Conservation (phyloP, 2,113 vertebrate species). For the Periophthalmus modestus region DNA sequence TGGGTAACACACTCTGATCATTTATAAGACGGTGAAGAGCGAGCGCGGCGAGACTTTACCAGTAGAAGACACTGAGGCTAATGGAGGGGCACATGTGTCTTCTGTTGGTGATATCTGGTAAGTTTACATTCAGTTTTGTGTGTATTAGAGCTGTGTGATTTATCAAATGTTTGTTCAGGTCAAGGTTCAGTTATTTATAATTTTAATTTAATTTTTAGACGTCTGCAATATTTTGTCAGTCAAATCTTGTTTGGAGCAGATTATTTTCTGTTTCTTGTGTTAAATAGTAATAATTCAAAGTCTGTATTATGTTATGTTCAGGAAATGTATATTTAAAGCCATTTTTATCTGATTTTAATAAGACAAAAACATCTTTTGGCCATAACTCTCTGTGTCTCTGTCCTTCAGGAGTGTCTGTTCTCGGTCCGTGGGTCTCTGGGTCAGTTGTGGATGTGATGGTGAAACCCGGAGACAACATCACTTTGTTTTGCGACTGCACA, state of each 20-base stretch:
- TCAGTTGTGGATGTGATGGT: conserved; percentile 18
- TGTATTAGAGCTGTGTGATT: background rate
- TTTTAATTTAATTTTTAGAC: too few relatives aligned
- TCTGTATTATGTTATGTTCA: too few relatives aligned
- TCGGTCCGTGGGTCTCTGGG: conserved; percentile 4
- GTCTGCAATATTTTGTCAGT: too few relatives aligned
- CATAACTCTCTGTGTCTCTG: background rate
- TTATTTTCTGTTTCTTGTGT: too few relatives aligned
- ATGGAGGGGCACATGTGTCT: conserved; percentile 8
- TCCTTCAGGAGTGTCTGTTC: conserved; percentile 19
- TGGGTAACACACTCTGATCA: background rate
- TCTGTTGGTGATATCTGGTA: background rate
- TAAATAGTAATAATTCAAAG: too few relatives aligned
- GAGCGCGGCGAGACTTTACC: background rate
- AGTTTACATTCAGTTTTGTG: background rate
- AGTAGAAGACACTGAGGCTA: background rate
- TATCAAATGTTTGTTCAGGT: too few relatives aligned
- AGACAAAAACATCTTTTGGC: too few relatives aligned
- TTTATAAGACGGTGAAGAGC: background rate
- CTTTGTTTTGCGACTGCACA: conserved; percentile 44
- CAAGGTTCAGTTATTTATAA: too few relatives aligned
- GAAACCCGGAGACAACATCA: conserved; percentile 40
- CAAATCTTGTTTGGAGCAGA: too few relatives aligned
- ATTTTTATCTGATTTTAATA: too few relatives aligned
- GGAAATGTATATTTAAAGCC: too few relatives aligned